Percentiles rank a stretch among this genome's conserved stretches.
These are phyloP conservation scores for Mesocentrotus franciscanus DNA, from an alignment of 53 echinoderm and acorn worm genomes.

Conservation along the genomic window DNA sequence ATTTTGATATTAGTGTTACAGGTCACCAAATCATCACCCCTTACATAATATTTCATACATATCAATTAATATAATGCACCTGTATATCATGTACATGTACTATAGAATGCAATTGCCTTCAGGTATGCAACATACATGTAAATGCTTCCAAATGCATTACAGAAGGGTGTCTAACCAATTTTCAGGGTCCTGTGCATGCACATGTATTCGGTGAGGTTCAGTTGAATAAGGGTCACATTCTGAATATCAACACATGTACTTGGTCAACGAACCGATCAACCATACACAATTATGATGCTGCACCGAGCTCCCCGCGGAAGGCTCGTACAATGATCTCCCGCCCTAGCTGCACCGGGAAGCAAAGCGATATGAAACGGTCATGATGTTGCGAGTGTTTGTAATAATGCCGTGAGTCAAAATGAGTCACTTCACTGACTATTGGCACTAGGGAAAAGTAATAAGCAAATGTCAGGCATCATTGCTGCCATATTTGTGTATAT, in stretches of 20 bases:
- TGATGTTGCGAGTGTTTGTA: constrained; percentile 52
- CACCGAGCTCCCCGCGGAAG: constrained; percentile 25
- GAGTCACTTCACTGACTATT: constrained; percentile 27
- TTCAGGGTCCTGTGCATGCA: not conserved
- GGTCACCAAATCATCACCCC: not conserved
- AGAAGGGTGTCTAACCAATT: constrained; percentile 10
- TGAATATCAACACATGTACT: constrained; percentile 45
- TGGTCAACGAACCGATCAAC: constrained; percentile 20
- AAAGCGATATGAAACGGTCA: constrained; percentile 37
- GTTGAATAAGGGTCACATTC: constrained; percentile 19
- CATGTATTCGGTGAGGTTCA: not conserved
- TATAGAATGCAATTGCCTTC: not conserved
- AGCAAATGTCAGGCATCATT: constrained; percentile 43
- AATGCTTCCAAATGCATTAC: constrained; percentile 1
- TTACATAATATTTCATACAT: not conserved
- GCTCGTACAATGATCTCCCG: constrained; percentile 11
- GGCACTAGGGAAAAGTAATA: constrained; percentile 34
- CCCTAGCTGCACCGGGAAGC: not conserved
- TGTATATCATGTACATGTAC: not conserved
- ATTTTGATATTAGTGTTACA: not conserved
- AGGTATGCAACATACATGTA: not conserved
- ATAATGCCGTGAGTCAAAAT: constrained; percentile 50
- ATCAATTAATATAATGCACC: not conserved
- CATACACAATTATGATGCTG: constrained; percentile 37
- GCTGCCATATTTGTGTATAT: constrained; percentile 37